Conservation (phyloP, 2,797 vertebrate genomes). For the Poeciliopsis infans region DNA sequence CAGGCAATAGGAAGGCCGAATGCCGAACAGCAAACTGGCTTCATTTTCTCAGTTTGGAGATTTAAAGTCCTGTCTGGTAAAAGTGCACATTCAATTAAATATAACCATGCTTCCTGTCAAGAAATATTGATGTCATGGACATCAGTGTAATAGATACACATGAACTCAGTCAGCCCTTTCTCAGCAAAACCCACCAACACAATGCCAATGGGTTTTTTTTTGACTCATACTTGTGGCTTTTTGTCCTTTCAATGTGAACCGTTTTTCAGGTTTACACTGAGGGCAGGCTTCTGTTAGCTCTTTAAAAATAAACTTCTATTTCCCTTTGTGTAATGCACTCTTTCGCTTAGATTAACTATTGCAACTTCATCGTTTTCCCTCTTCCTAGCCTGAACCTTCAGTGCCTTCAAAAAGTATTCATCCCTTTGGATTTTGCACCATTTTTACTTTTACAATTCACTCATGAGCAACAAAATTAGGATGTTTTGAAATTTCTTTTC, state of each 20-base stretch:
- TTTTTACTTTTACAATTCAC: not conserved
- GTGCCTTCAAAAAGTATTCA: not conserved
- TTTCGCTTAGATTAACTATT: not conserved
- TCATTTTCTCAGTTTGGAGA: not conserved
- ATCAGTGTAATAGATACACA: not conserved
- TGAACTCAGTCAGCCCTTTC: not conserved
- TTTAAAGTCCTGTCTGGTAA: not conserved
- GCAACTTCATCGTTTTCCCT: not conserved
- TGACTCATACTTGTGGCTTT: not conserved
- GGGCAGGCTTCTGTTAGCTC: not conserved
- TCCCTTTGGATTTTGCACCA: not conserved
- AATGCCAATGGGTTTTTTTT: not conserved
- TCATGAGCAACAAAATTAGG: not conserved
- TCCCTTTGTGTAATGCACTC: not conserved
- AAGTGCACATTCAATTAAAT: not conserved
- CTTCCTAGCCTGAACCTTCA: not conserved
- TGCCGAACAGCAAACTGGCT: not conserved
- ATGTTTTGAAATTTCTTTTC: not conserved
- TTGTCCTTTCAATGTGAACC: not conserved
- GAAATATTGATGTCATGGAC: not conserved
- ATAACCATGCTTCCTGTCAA: not conserved
- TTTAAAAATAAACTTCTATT: not conserved
- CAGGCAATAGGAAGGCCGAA: not conserved
- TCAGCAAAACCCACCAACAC: not conserved
- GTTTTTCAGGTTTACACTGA: not conserved